Percentiles rank a stretch among this genome's conserved stretches.
phyloP scores from a whole-genome alignment of 2,113 vertebrate species.

The Halcyon senegalensis region DNA sequence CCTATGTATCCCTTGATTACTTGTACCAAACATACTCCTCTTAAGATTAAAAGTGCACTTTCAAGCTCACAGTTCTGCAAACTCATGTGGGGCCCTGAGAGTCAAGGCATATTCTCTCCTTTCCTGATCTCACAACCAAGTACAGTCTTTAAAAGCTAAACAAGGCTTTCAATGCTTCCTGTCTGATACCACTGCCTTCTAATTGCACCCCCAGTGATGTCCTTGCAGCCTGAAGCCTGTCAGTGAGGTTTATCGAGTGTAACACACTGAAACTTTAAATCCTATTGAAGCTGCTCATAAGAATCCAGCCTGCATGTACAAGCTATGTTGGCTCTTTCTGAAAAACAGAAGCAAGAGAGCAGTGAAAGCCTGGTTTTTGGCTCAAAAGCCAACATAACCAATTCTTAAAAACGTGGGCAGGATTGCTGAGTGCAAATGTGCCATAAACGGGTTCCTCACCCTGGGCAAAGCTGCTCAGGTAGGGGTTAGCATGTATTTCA shows the following conservation, averaged over 20 bases:
- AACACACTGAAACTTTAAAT: background rate
- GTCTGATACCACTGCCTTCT: background rate
- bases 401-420: background rate
- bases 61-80: background rate
- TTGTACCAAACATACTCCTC: background rate
- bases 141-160: background rate
- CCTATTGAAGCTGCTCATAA: background rate
- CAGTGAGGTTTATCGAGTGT: background rate
- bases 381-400: background rate
- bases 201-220: background rate
- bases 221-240: background rate
- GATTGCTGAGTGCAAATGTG: background rate
- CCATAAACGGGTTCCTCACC: background rate
- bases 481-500: background rate
- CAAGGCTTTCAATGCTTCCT: background rate
- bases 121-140: background rate
- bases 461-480: background rate
- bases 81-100: background rate
- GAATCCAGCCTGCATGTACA: background rate
- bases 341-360: background rate
- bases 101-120: background rate
- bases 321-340: background rate
- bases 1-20: background rate
- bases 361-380: background rate
- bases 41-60: constrained; percentile 23